Evolutionary conservation across 2,797 vertebrate species (phyloP).

Genomic region (Pelobates cultripes): DNA sequence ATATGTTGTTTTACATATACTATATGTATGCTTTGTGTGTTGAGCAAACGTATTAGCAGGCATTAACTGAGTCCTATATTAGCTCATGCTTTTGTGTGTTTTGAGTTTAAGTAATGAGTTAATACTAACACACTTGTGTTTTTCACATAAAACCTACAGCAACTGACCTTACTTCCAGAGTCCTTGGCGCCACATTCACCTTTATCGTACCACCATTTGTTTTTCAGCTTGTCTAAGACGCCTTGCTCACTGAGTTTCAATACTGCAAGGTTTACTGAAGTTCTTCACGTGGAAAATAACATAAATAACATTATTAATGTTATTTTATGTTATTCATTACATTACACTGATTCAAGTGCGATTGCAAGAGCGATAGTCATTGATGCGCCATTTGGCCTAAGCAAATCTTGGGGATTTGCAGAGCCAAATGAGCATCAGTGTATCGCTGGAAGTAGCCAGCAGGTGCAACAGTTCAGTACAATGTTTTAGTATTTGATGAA

Average conservation of each 20-base stretch:
- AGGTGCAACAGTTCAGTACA: slow-evolving; percentile 81
- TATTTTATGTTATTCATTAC: slow-evolving; percentile 99
- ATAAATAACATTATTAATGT: slow-evolving; percentile 99
- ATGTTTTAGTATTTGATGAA: slow-evolving; percentile 52
- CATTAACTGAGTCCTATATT: slow-evolving; percentile 84
- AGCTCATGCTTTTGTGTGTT: slow-evolving; percentile 91
- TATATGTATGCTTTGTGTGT: slow-evolving; percentile 62
- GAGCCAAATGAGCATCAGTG: slow-evolving; percentile 99
- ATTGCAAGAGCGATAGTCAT: slow-evolving; percentile 94
- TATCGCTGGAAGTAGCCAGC: slow-evolving; percentile 99
- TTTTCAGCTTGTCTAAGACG: slow-evolving; percentile 99
- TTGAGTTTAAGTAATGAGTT: slow-evolving; percentile 90
- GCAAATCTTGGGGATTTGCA: slow-evolving; percentile 96
- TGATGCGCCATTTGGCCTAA: slow-evolving; percentile 99
- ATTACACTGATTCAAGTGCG: slow-evolving; percentile 95
- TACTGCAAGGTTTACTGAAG: slow-evolving; percentile 99
- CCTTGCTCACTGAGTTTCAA: slow-evolving; percentile 99
- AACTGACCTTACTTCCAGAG: slow-evolving; percentile 95
- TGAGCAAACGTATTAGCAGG: slow-evolving; percentile 75
- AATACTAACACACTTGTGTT: slow-evolving; percentile 91
- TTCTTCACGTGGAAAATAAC: slow-evolving; percentile 99
- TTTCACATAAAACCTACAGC: slow-evolving; percentile 98
- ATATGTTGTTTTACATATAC: slow-evolving; percentile 70
- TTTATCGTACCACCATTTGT: slow-evolving; percentile 99
- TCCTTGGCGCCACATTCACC: slow-evolving; percentile 94